Conservation (phyloP, 2,888 invertebrate genomes). For the Trilocha varians region DNA sequence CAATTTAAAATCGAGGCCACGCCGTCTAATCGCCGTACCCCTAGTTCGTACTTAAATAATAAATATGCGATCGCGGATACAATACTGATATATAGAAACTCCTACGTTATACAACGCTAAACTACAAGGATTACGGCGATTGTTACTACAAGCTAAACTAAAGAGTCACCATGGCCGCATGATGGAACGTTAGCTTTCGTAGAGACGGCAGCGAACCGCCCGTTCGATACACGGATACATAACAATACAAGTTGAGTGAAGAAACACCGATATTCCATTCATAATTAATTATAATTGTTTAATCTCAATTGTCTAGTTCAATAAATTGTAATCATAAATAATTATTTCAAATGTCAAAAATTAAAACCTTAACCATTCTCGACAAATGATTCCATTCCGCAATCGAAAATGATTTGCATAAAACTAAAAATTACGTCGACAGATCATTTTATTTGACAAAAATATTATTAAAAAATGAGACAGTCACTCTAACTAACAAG, state of each 20-base stretch:
- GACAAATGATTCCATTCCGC: too few species aligned
- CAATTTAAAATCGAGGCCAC: conserved; percentile 68
- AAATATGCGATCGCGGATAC: not conserved
- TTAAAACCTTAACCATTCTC: too few species aligned
- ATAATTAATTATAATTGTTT: too few species aligned
- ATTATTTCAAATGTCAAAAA: too few species aligned
- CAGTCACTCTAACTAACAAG: too few species aligned
- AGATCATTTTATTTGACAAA: too few species aligned
- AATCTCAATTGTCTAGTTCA: too few species aligned
- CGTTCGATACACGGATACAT: conserved; percentile 6
- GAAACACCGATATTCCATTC: conserved; percentile 6
- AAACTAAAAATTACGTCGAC: too few species aligned
- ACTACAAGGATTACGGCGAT: conserved; percentile 41
- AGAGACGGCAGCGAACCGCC: conserved; percentile 32
- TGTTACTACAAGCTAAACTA: conserved; percentile 42
- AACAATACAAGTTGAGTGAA: not conserved
- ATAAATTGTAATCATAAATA: too few species aligned
- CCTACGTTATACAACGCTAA: conserved; percentile 5
- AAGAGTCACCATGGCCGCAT: conserved; percentile 69
- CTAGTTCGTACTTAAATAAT: conserved; percentile 6
- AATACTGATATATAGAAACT: not conserved
- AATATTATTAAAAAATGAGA: too few species aligned
- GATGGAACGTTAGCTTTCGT: conserved; percentile 53
- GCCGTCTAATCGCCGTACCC: conserved; percentile 43
- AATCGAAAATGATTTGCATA: too few species aligned